Percentiles rank a stretch among this genome's conserved stretches.
These are phyloP conservation scores for Planiliza haematocheilus DNA, from an alignment of 2,113 vertebrate species.

Conservation along the genomic window DNA sequence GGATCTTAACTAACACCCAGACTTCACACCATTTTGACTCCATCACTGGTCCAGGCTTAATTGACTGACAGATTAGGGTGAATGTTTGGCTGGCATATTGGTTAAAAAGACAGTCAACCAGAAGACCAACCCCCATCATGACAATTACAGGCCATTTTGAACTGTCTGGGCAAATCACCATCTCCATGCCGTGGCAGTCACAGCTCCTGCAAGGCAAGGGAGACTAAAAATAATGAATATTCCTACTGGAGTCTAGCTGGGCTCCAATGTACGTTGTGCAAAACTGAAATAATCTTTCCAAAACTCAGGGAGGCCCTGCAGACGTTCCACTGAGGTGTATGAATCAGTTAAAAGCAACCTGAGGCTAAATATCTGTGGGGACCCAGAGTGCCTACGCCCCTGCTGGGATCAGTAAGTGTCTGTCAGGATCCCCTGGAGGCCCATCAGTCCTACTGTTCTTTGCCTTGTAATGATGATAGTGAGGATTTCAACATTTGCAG, in stretches of 20 bases:
- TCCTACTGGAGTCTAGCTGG: conserved; percentile 28
- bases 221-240: conserved; percentile 1
- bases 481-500: conserved; percentile 18
- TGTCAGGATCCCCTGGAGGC: conserved; percentile 21
- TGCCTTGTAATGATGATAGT: conserved; percentile 3
- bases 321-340: conserved; percentile 3
- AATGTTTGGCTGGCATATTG: neutral
- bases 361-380: conserved; percentile 7
- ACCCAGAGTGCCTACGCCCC: conserved; percentile 18
- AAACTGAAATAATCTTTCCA: conserved; percentile 30
- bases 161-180: neutral
- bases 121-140: neutral
- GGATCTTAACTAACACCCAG: too few species aligned
- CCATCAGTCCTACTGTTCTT: conserved; percentile 2
- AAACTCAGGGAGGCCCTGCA: neutral
- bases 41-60: neutral
- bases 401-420: conserved; percentile 33
- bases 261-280: conserved; percentile 14
- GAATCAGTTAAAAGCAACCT: conserved; percentile 27
- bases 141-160: conserved; percentile 2
- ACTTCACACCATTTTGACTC: neutral
- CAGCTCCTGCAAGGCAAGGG: conserved; percentile 8
- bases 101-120: conserved; percentile 13
- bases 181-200: conserved; percentile 12
- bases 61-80: neutral